Conservation (phyloP, 2,113 vertebrate species). For the Artemisiospiza belli region DNA sequence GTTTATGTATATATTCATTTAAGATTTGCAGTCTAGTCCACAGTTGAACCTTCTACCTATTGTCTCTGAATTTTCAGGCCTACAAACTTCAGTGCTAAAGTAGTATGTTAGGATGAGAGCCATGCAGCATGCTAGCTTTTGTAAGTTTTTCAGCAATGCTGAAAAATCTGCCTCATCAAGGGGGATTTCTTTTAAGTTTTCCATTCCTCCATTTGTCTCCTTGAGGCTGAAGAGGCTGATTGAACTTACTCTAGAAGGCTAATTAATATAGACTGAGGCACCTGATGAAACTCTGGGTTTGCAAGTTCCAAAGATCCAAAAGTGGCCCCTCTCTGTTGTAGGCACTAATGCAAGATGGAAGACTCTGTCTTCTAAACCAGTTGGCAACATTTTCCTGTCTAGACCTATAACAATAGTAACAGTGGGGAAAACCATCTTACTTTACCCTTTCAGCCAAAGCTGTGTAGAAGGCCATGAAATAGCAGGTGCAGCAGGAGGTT, state of each 20-base stretch:
- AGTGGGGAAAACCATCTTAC: neutral
- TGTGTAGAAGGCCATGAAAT: neutral
- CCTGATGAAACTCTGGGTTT: neutral
- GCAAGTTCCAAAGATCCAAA: neutral
- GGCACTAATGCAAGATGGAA: neutral
- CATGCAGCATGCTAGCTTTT: neutral
- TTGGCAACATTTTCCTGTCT: neutral
- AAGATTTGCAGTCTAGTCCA: neutral
- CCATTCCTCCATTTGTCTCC: neutral
- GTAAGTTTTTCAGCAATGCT: neutral
- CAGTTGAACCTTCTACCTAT: neutral
- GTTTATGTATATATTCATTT: neutral
- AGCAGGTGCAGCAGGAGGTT: neutral
- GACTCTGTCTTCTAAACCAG: neutral
- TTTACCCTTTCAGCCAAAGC: neutral
- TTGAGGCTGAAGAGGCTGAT: neutral
- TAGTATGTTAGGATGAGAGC: neutral
- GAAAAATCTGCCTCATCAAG: neutral
- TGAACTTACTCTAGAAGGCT: neutral
- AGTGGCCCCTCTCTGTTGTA: neutral
- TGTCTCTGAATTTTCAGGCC: neutral
- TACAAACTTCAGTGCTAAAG: neutral
- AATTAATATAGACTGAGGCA: neutral
- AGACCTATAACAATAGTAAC: neutral
- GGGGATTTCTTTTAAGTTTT: neutral